These are phyloP conservation scores for Monochamus saltuarius DNA, from an alignment of 1,140 invertebrate genomes.

Conservation along the genomic window DNA sequence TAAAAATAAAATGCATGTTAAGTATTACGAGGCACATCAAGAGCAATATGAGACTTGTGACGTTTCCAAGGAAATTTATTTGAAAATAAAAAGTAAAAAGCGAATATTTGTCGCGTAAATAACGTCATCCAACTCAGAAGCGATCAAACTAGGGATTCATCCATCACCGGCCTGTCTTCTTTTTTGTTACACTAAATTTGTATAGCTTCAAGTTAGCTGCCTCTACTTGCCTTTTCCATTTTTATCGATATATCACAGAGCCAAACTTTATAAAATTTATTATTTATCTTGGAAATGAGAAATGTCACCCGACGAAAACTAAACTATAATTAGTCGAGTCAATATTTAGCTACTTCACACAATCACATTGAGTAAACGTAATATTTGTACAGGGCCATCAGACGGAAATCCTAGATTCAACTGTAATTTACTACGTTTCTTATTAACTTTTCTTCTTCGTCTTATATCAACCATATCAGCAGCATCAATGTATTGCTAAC, in stretches of 20 bases:
- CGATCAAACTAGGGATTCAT: slow-evolving; percentile 8
- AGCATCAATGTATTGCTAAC: no score
- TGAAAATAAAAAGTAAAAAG: background rate
- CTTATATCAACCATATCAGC: no score
- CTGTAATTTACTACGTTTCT: no score
- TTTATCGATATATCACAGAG: slow-evolving; percentile 3
- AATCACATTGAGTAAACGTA: background rate
- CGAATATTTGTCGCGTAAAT: slow-evolving; percentile 4
- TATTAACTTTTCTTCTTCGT: no score
- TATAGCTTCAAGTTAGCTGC: slow-evolving; percentile 5
- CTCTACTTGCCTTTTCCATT: slow-evolving; percentile 5
- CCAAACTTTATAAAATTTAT: background rate
- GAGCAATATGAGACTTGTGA: slow-evolving; percentile 2
- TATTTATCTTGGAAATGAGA: background rate
- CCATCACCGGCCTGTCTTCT: slow-evolving; percentile 4
- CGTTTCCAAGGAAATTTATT: background rate
- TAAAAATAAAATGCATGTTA: background rate
- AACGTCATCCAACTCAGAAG: slow-evolving; percentile 3
- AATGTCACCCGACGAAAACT: no score
- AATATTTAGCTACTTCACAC: no score
- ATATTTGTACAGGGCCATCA: no score
- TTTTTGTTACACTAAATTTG: slow-evolving; percentile 8
- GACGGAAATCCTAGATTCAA: no score
- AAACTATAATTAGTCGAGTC: no score
- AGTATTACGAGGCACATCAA: slow-evolving; percentile 1